Base-by-base conservation (phyloP, 1,140 invertebrate species). In the Leptopilina clavipes region DNA sequence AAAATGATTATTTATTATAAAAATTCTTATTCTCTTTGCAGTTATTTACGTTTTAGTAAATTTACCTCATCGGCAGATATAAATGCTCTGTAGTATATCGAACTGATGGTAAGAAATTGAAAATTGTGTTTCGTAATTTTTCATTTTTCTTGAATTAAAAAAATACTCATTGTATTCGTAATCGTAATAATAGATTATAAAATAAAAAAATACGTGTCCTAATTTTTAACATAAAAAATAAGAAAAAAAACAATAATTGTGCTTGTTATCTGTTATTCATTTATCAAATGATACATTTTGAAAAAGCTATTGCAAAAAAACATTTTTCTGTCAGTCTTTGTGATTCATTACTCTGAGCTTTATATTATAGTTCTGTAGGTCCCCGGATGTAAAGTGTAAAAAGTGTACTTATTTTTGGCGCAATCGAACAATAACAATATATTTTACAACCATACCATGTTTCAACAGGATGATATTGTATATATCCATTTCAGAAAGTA, bases 301-400 rank as follows among this genome's bases (percentile, higher is more conserved):
- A 52, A 52, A 52, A 52, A n/a, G 48, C 5, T 17, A 17, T 52
- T n/a, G 17, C 3, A 17, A 52, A 52, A 52, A 52, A 52, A 17
- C 14, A 52, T 17, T 52, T 52, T 52, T 52, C 14, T 8, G 48
- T 52, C 48, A 52, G 48, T 52, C 48, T 52, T 52, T 52, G 48
- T 12, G 14, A 52, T 52, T 52, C 48, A 17, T 52, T 52, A 52
- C 17, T 52, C 48, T 52, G 48, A 52, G 17, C 48, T 52, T 52
- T 17, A 52, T 52, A 17, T 40, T 40, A 12, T n/a, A 52, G 45
- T 48, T 52, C 3, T 52, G 14, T 52, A 52, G n/a, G n/a, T n/a
- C 48, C 48, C 48, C 17, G 48, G 48, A 7, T 17, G 5, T 52
- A 12, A 52, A 52, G n/a, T 52, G 48, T 40, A 52, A 52, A 17